phyloP scores from a whole-genome alignment of 2,888 invertebrate genomes.

The Alloscopus bannaensis region DNA sequence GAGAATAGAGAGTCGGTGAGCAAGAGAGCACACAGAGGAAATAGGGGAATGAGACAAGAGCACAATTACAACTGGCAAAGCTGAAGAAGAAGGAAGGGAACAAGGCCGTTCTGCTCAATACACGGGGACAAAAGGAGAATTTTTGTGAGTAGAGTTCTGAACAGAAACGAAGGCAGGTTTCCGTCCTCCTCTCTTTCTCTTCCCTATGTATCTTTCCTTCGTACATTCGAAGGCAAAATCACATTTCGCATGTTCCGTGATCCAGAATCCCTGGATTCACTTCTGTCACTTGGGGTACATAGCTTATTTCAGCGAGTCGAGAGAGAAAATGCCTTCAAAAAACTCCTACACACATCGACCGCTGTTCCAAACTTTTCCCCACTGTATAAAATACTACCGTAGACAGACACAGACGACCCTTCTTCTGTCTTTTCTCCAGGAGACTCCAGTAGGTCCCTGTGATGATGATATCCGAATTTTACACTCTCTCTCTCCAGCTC shows the following conservation, averaged over 20 bases:
- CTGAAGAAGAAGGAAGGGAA: slow-evolving; percentile 27
- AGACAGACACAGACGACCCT: no score
- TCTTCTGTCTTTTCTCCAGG: slow-evolving; percentile 14
- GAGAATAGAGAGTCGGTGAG: no score
- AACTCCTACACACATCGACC: slow-evolving; percentile 42
- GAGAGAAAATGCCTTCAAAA: background rate
- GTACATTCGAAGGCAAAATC: no score
- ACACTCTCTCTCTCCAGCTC: slow-evolving; percentile 43
- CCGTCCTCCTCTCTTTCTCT: slow-evolving; percentile 1
- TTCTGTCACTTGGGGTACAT: slow-evolving; percentile 29
- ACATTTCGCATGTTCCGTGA: slow-evolving; percentile 47
- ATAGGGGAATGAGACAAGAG: slow-evolving; percentile 19
- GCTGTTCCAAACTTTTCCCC: slow-evolving; percentile 20
- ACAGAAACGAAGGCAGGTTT: slow-evolving; percentile 39
- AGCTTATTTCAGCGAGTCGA: slow-evolving; percentile 1
- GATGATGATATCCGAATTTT: slow-evolving; percentile 56
- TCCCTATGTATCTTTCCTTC: slow-evolving; percentile 11
- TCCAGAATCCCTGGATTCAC: slow-evolving; percentile 46
- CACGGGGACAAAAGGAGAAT: slow-evolving; percentile 28
- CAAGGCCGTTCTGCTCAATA: slow-evolving; percentile 41
- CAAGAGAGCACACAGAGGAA: no score
- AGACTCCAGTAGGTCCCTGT: slow-evolving; percentile 19
- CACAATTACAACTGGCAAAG: slow-evolving; percentile 4
- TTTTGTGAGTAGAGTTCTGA: slow-evolving; percentile 12
- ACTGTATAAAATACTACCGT: no score